A percentile compares a stretch with the other conserved stretches of the same genome.
Evolutionary conservation across 1,140 invertebrate species (phyloP).

Genomic region (Agraylea sexmaculata): DNA sequence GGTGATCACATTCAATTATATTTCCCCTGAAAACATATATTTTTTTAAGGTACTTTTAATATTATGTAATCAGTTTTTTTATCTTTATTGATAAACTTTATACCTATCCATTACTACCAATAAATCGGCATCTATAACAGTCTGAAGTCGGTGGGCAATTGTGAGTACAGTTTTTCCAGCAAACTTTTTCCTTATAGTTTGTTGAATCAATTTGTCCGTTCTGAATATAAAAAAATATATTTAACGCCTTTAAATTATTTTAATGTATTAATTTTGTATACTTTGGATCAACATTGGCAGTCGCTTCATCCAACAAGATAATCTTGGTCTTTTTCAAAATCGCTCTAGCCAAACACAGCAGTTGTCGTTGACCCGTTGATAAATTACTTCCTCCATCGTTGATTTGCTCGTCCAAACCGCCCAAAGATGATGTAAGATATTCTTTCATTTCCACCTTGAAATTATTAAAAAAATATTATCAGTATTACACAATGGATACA

Average conservation of each 20-base stretch:
- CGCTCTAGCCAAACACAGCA: conserved; percentile 66
- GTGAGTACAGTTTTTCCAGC: conserved; percentile 64
- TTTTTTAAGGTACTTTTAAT: background rate
- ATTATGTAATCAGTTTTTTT: background rate
- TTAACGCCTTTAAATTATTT: too few relatives aligned
- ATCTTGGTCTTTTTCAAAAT: conserved; percentile 60
- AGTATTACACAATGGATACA: too few relatives aligned
- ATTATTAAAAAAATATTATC: too few relatives aligned
- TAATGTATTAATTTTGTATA: too few relatives aligned
- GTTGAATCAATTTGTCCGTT: conserved; percentile 57
- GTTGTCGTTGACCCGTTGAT: conserved; percentile 64
- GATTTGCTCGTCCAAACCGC: conserved; percentile 44
- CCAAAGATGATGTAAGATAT: too few relatives aligned
- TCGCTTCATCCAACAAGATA: conserved; percentile 76
- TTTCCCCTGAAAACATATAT: conserved; percentile 10
- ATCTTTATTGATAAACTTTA: background rate
- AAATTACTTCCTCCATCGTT: conserved; percentile 63
- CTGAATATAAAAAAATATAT: conserved; percentile 27
- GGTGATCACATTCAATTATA: conserved; percentile 18
- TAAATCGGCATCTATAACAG: conserved; percentile 67
- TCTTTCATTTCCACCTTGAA: conserved; percentile 53
- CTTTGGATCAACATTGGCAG: conserved; percentile 71
- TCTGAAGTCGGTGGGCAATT: conserved; percentile 72
- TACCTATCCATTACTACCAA: conserved; percentile 60
- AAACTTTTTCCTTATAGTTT: conserved; percentile 58